A percentile compares a stretch with the other conserved stretches of the same genome.
Evolutionary conservation across 2,888 invertebrate genomes (phyloP).

Genomic region (Caradrina kadenii): DNA sequence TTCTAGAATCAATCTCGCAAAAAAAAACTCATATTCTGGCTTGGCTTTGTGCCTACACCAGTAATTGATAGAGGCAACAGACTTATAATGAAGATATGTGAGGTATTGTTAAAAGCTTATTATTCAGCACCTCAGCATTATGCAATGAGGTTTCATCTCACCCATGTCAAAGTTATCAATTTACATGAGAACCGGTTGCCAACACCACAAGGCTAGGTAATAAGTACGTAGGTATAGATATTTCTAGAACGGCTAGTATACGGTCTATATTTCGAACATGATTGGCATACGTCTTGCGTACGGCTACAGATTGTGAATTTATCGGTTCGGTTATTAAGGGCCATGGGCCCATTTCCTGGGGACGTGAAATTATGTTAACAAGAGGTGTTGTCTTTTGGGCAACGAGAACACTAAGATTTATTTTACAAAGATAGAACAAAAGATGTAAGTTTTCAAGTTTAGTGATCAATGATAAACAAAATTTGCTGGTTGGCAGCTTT

Average conservation of each 20-base stretch:
- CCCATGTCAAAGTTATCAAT: slow-evolving; percentile 70
- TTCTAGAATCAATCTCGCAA: slow-evolving; percentile 1
- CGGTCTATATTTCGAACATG: slow-evolving; percentile 62
- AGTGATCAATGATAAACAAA: slow-evolving; percentile 11
- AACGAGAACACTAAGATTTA: slow-evolving; percentile 12
- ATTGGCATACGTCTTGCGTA: slow-evolving; percentile 44
- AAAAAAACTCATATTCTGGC: slow-evolving; percentile 18
- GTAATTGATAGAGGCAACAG: slow-evolving; percentile 25
- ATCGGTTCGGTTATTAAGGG: slow-evolving; percentile 16
- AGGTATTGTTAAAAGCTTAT: slow-evolving; percentile 34
- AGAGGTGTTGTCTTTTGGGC: slow-evolving; percentile 5
- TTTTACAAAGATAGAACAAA: slow-evolving; percentile 10
- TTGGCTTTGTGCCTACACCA: slow-evolving; percentile 38
- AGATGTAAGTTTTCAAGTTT: slow-evolving; percentile 1
- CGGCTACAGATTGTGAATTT: slow-evolving; percentile 31
- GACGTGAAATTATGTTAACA: slow-evolving; percentile 14
- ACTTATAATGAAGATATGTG: slow-evolving; percentile 14
- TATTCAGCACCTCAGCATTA: slow-evolving; percentile 8
- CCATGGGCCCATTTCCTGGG: neutral
- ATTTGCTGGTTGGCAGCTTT: slow-evolving; percentile 18
- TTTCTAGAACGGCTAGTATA: slow-evolving; percentile 68
- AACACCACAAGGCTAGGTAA: slow-evolving; percentile 45
- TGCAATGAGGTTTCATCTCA: slow-evolving; percentile 22
- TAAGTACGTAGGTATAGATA: slow-evolving; percentile 44
- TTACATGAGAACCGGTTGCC: slow-evolving; percentile 62